phyloP scores from a whole-genome alignment of 2,797 vertebrate species.

The Cryptoblepharus egeriae region DNA sequence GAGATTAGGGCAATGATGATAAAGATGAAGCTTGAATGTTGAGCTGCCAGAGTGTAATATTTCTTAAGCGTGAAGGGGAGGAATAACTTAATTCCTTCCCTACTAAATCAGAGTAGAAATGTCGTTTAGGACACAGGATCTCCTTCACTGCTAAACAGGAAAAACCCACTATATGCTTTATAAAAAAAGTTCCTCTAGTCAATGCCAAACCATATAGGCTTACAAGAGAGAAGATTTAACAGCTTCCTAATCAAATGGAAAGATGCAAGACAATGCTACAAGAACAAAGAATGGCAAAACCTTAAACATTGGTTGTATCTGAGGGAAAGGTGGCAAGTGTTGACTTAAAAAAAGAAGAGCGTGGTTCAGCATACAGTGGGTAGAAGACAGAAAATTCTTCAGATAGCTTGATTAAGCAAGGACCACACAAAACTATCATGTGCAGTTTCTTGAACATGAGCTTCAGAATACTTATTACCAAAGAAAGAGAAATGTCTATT shows the following conservation, averaged over 20 bases:
- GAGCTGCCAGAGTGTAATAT: conserved; percentile 5
- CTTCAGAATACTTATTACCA: not conserved
- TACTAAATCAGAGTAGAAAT: conserved; percentile 33
- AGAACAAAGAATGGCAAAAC: conserved; percentile 37
- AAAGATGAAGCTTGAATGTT: conserved; percentile 51
- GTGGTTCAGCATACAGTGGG: conserved; percentile 59
- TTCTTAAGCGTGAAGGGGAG: conserved; percentile 38
- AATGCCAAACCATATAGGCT: conserved; percentile 22
- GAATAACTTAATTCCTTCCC: conserved; percentile 59
- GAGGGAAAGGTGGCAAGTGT: conserved; percentile 51
- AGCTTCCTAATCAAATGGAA: conserved; percentile 58
- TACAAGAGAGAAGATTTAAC: conserved; percentile 40
- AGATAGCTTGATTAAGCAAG: conserved; percentile 41
- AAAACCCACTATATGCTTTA: conserved; percentile 42
- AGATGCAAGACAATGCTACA: conserved; percentile 63
- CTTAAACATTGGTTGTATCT: conserved; percentile 52
- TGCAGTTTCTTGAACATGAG: not conserved
- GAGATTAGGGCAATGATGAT: conserved; percentile 56
- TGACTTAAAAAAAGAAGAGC: conserved; percentile 55
- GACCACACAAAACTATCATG: conserved; percentile 37
- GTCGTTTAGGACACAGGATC: conserved; percentile 25
- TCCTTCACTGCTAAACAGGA: conserved; percentile 2
- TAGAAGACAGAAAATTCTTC: conserved; percentile 57
- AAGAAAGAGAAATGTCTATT: not conserved
- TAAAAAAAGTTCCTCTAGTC: conserved; percentile 23